Evolutionary conservation across 1,140 invertebrate species (phyloP), one percentile per base, ranked within the genome.

Genomic region (Melanaphis sacchari): DNA sequence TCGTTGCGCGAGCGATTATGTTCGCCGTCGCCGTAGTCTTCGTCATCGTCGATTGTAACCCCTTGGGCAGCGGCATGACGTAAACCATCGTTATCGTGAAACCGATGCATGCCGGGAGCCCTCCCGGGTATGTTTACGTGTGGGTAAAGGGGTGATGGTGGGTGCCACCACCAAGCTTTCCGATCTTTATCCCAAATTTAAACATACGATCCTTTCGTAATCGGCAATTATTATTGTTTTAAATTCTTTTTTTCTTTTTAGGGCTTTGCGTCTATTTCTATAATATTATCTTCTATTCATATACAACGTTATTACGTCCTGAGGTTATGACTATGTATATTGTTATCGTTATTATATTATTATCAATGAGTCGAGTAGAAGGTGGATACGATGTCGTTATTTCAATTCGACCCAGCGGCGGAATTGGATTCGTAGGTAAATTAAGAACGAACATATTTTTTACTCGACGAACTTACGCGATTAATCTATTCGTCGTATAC

Each of bases 201-300:
- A n/a, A 49, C 41, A n/a, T 49, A 89, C 36, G 46, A 90, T 90
- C 88, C 88, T 59, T 54, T 59, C 36, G 36, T 90, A 90, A 90
- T 52, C 88, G 52, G 59, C 88, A 90, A 90, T 90, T 90, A 90
- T 90, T 54, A 90, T 90, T 90, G 88, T 90, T 90, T 90, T 36
- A 59, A 52, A 46, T 38, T 40, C 22, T 52, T 18, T 59, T 90
- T 18, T 49, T 49, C n/a, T 49, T 46, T 59, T n/a, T 88, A 88
- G 43, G 43, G 43, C 41, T 36, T 38, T 88, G 21, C n/a, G 46
- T 52, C 46, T 24, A 21, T 49, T 31, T n/a, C 85, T 76, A 76
- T 76, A 76, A 31, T 36, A 43, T 49, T n/a, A 41, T 46, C 8
- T 52, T 88, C 38, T 52, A 26, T 52, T 38, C 59, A n/a, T 66